Evolutionary conservation across 2,113 vertebrate species (phyloP).

Genomic region (Oryzias melastigma): DNA sequence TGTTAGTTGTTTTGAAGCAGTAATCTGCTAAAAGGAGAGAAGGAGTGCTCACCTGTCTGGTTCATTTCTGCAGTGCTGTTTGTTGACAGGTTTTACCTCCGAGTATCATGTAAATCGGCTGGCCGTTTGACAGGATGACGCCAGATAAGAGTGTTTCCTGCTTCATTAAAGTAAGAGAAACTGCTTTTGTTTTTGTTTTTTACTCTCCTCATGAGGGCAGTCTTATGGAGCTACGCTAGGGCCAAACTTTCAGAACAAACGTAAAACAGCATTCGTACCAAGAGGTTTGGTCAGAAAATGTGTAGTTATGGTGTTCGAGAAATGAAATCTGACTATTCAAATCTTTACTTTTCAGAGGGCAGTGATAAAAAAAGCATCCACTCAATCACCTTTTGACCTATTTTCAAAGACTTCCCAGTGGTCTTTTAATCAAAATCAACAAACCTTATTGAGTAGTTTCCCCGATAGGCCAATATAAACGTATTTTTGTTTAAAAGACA

Average conservation of each 20-base stretch:
- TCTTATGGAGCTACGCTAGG: too few relatives aligned
- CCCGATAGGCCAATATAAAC: too few relatives aligned
- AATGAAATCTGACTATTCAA: too few relatives aligned
- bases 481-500: too few relatives aligned
- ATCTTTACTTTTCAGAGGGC: too few relatives aligned
- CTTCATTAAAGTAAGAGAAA: conserved; percentile 17
- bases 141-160: conserved; percentile 62
- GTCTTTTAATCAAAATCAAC: too few relatives aligned
- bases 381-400: too few relatives aligned
- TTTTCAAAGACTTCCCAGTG: too few relatives aligned
- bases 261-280: neutral
- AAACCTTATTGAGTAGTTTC: too few relatives aligned
- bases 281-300: neutral
- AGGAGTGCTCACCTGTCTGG: conserved; percentile 42
- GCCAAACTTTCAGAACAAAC: neutral
- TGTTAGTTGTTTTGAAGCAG: too few relatives aligned
- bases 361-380: too few relatives aligned
- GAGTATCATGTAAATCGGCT: conserved; percentile 25
- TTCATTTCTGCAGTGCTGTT: conserved; percentile 49
- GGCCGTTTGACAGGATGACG: conserved; percentile 31
- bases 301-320: too few relatives aligned
- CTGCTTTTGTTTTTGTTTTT: neutral
- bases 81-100: conserved; percentile 24
- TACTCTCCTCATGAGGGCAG: neutral
- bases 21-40: conserved; percentile 9